Percentiles rank a stretch among this genome's conserved stretches.
phyloP scores from a whole-genome alignment of 2,888 invertebrate species.

The Acanthoscelides obtectus region DNA sequence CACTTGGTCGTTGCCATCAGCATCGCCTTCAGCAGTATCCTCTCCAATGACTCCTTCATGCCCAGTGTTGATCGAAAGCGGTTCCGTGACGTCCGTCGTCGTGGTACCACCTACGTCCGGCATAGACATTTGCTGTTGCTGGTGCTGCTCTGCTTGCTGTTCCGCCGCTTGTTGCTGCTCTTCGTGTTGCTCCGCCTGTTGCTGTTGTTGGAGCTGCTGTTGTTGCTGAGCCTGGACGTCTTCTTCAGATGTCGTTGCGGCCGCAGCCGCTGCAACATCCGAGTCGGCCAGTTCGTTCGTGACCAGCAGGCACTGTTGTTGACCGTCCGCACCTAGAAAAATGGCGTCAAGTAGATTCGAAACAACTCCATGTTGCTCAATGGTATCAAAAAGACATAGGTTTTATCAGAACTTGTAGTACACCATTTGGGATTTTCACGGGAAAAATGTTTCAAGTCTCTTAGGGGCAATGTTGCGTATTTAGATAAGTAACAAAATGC shows the following conservation, averaged over 20 bases:
- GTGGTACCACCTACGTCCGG: constrained; percentile 16
- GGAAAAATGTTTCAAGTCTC: no score
- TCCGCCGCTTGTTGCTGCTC: background rate
- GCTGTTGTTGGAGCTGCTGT: background rate
- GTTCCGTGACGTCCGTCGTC: constrained; percentile 32
- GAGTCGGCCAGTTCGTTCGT: constrained; percentile 56
- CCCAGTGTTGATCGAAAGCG: constrained; percentile 47
- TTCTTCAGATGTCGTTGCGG: background rate
- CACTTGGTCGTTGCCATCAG: constrained; percentile 61
- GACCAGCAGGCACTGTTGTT: constrained; percentile 66
- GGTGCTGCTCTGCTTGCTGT: constrained; percentile 19
- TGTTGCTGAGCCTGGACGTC: no score
- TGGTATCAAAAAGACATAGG: no score
- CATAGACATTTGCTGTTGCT: constrained; percentile 9
- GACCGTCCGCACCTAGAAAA: constrained; percentile 53
- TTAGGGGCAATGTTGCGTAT: no score
- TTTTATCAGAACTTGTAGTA: no score
- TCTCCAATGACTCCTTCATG: constrained; percentile 47
- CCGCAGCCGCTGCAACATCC: constrained; percentile 16
- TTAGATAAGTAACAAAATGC: no score
- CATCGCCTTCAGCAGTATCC: constrained; percentile 62
- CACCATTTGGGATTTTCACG: no score
- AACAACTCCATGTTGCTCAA: no score
- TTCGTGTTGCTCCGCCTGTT: background rate
- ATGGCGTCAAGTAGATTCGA: background rate